Evolutionary conservation across 2,113 vertebrate species (phyloP), one percentile per base, ranked within the genome.

Genomic region (Rhagologus leucostigma): DNA sequence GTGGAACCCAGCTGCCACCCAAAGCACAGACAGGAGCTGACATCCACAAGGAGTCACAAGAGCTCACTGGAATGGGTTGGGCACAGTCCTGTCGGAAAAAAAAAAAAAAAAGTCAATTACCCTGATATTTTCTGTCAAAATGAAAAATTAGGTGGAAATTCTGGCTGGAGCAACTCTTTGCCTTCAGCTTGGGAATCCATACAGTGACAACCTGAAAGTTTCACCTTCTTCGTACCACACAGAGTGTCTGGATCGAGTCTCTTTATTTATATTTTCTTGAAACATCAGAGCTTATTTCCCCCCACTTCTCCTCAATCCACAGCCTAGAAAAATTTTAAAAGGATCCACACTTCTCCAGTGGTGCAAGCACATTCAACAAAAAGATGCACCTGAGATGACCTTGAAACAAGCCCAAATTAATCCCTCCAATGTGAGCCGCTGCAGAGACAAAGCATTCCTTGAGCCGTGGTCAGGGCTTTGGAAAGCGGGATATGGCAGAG

Each of bases 101-200:
- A 50, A 30, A 13, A 17, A 23, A 33, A 10, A 41, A 50, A 19
- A 1, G 8, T 17, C 50, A 30, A 29, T 46, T n/a, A 20, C 39
- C 6, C 12, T 52, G 49, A 16, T 60, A 71, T 60, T 80, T 79
- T 59, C 63, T 64, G 39, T 60, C 76, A 80, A 56, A 80, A 86
- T 60, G 63, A 95, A 77, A 84, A 81, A 84, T 35, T 20, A 24
- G 49, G 69, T 63, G 80, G n/a, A 94, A 80, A 86, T 69, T 80
- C 59, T 57, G 26, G 41, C 62, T 50, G 30, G 41, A 87, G 49
- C 23, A 14, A 35, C 35, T 52, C 49, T 75, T 53, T 16, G 11
- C 64, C 26, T 53, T 82, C 65, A 87, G 24, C 23, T 50, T 50
- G 29, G 37, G 59, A 65, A 70, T 17, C 26, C 27, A 6, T 16